phyloP scores from a whole-genome alignment of 2,888 invertebrate species.

The Coremacera marginata region DNA sequence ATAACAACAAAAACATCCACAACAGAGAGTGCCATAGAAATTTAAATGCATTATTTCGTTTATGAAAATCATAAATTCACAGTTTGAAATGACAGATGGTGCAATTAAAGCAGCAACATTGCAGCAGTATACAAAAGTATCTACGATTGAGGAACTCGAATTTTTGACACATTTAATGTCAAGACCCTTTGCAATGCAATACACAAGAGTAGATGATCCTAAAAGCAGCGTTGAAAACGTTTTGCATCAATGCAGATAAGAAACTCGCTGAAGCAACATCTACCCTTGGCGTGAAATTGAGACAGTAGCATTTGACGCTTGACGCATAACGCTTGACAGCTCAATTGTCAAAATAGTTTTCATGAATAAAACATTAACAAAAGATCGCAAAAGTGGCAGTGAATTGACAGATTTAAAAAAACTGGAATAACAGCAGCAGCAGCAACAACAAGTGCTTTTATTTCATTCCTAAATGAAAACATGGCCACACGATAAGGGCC shows the following conservation, averaged over 20 bases:
- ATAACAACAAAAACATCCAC: neutral
- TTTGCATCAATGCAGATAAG: neutral
- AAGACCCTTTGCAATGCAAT: neutral
- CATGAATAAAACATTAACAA: constrained; percentile 50
- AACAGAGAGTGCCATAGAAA: neutral
- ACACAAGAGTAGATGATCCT: neutral
- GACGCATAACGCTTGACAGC: constrained; percentile 59
- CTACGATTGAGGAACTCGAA: neutral
- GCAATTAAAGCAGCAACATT: constrained; percentile 66
- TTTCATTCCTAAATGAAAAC: neutral
- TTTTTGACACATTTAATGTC: constrained; percentile 30
- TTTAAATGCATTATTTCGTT: neutral
- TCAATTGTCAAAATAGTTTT: constrained; percentile 66
- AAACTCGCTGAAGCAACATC: neutral
- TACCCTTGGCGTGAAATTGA: constrained; percentile 13
- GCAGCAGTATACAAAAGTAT: constrained; percentile 7
- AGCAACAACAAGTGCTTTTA: constrained; percentile 23
- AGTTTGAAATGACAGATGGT: constrained; percentile 67
- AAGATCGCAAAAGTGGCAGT: constrained; percentile 15
- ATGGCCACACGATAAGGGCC: constrained; percentile 23
- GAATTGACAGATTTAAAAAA: constrained; percentile 11
- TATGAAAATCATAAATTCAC: constrained; percentile 49
- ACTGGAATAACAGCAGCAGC: neutral
- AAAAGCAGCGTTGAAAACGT: neutral
- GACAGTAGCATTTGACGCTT: neutral